phyloP scores from a whole-genome alignment of 1,140 invertebrate species.

The Orussus abietinus region DNA sequence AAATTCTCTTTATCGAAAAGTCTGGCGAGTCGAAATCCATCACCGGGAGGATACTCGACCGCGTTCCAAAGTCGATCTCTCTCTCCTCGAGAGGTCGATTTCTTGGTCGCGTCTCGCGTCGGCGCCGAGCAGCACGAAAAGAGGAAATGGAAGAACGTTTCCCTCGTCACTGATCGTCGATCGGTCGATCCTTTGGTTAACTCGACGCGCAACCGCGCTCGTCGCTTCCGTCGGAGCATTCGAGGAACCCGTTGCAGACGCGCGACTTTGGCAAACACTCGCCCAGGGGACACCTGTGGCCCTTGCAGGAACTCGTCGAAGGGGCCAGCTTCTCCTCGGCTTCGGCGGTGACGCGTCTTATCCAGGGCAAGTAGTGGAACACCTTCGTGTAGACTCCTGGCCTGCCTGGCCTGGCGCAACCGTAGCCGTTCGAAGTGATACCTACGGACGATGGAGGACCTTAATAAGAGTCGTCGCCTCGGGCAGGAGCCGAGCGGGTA shows the following conservation, averaged over 20 bases:
- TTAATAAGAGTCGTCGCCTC: background rate
- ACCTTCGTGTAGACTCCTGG: conserved; percentile 89
- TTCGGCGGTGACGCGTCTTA: conserved; percentile 63
- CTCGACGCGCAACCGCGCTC: conserved; percentile 50
- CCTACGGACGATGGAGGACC: conserved; percentile 63
- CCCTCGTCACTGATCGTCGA: no score
- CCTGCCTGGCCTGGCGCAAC: conserved; percentile 75
- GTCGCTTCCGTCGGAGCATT: conserved; percentile 72
- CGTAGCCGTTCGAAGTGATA: conserved; percentile 83
- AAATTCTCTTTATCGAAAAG: no score
- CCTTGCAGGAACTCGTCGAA: conserved; percentile 53
- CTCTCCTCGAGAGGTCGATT: no score
- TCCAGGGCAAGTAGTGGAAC: conserved; percentile 73
- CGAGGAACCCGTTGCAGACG: conserved; percentile 72
- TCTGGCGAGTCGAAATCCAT: no score
- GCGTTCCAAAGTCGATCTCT: no score
- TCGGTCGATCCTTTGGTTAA: no score
- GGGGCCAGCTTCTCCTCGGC: conserved; percentile 39
- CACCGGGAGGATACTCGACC: no score
- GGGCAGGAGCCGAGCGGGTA: conserved; percentile 12
- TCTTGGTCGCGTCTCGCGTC: no score
- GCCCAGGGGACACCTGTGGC: conserved; percentile 70
- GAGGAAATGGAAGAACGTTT: no score
- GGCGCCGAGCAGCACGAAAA: no score
- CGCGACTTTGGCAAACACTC: conserved; percentile 68